These are phyloP conservation scores for Calosoma granatense DNA, from an alignment of 1,140 invertebrate genomes.

Conservation along the genomic window DNA sequence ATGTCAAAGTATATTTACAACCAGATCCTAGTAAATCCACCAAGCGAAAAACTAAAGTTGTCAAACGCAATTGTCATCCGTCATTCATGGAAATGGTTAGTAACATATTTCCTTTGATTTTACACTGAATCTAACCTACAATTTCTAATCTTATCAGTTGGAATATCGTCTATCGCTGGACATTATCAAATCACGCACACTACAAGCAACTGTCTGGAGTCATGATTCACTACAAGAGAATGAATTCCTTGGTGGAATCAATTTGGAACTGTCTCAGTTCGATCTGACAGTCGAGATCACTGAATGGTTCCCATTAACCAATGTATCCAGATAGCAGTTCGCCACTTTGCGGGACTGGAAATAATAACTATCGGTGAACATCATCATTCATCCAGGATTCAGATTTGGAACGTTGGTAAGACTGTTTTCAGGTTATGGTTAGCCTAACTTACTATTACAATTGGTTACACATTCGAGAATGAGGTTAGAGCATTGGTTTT, in stretches of 20 bases:
- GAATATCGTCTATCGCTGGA: constrained; percentile 81
- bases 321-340: constrained; percentile 33
- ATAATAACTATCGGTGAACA: neutral
- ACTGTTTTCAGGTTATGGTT: too few species aligned
- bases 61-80: constrained; percentile 84
- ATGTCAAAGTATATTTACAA: constrained; percentile 89
- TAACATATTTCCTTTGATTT: constrained; percentile 19
- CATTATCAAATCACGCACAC: constrained; percentile 56
- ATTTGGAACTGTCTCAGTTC: constrained; percentile 59
- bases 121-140: neutral
- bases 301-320: constrained; percentile 66
- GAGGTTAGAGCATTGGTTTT: too few species aligned
- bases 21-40: constrained; percentile 80
- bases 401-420: too few species aligned
- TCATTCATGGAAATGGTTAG: constrained; percentile 96
- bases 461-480: too few species aligned
- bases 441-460: too few species aligned
- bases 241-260: constrained; percentile 83
- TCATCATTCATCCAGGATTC: too few species aligned
- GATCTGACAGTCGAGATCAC: constrained; percentile 66
- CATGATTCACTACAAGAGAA: constrained; percentile 93
- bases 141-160: constrained; percentile 46
- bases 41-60: constrained; percentile 91
- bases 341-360: neutral
- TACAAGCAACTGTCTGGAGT: constrained; percentile 92